A percentile compares a stretch with the other conserved stretches of the same genome.
These are phyloP conservation scores for Calliphora vomitoria DNA, from an alignment of 2,888 invertebrate species.

Conservation along the genomic window DNA sequence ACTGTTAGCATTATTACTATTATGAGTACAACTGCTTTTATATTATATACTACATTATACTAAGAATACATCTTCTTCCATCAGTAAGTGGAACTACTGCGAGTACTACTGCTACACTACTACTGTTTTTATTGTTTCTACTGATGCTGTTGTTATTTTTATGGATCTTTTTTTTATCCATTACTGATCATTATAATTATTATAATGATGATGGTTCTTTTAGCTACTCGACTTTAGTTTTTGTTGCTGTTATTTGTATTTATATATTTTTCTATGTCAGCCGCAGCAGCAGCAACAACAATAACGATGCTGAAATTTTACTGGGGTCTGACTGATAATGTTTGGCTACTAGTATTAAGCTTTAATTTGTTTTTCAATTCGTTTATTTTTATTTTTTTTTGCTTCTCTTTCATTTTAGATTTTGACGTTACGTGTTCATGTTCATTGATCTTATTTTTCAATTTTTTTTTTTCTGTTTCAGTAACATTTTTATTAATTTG, in stretches of 20 bases:
- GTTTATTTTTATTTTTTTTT: slow-evolving; percentile 14
- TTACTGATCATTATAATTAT: slow-evolving; percentile 74
- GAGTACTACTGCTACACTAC: slow-evolving; percentile 34
- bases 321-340: slow-evolving; percentile 48
- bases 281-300: slow-evolving; percentile 8
- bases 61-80: background rate
- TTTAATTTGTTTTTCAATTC: slow-evolving; percentile 69
- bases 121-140: slow-evolving; percentile 53
- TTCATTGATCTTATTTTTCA: slow-evolving; percentile 71
- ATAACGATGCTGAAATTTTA: slow-evolving; percentile 48
- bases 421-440: slow-evolving; percentile 60
- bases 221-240: slow-evolving; percentile 73
- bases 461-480: slow-evolving; percentile 9
- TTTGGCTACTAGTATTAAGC: slow-evolving; percentile 73
- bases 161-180: slow-evolving; percentile 54
- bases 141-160: slow-evolving; percentile 46
- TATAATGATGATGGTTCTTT: slow-evolving; percentile 74
- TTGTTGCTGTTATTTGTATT: slow-evolving; percentile 37
- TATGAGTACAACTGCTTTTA: slow-evolving; percentile 36
- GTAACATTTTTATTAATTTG: slow-evolving; percentile 59
- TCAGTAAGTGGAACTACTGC: slow-evolving; percentile 31
- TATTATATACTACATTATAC: slow-evolving; percentile 1
- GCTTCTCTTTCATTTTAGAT: slow-evolving; percentile 21
- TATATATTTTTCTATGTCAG: slow-evolving; percentile 45
- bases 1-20: background rate